A percentile compares a stretch with the other conserved stretches of the same genome.
phyloP scores from a whole-genome alignment of 2,888 invertebrate genomes.

The Isoperla grammatica region DNA sequence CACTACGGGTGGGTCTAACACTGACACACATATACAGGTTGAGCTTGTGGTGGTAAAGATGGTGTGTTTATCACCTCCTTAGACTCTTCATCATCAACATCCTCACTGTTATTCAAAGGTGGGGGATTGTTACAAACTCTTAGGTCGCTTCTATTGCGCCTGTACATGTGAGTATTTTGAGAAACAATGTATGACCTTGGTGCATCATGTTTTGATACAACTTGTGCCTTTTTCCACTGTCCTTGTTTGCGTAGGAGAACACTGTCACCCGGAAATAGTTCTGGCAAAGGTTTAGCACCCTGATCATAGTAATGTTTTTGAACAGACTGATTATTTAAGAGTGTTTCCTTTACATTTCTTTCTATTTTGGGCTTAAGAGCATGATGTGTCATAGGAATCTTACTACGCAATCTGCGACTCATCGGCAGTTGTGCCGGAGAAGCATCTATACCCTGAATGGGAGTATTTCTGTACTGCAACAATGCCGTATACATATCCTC shows the following conservation, averaged over 20 bases:
- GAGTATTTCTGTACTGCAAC: neutral
- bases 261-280: neutral
- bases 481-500: neutral
- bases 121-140: too few species aligned
- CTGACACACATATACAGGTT: too few species aligned
- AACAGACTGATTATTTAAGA: neutral
- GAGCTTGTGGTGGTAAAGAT: too few species aligned
- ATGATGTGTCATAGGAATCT: too few species aligned
- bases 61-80: too few species aligned
- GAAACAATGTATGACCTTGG: slow-evolving; percentile 6
- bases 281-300: neutral
- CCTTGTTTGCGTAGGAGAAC: neutral
- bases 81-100: too few species aligned
- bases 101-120: too few species aligned
- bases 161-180: too few species aligned
- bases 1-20: too few species aligned
- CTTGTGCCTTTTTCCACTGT: neutral
- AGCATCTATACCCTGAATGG: neutral
- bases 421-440: neutral
- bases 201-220: neutral
- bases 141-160: too few species aligned
- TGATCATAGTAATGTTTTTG: neutral
- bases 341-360: neutral
- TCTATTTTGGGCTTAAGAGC: too few species aligned
- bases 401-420: neutral